Conservation (phyloP, 2,888 invertebrate species). For the Gibbula magus region DNA sequence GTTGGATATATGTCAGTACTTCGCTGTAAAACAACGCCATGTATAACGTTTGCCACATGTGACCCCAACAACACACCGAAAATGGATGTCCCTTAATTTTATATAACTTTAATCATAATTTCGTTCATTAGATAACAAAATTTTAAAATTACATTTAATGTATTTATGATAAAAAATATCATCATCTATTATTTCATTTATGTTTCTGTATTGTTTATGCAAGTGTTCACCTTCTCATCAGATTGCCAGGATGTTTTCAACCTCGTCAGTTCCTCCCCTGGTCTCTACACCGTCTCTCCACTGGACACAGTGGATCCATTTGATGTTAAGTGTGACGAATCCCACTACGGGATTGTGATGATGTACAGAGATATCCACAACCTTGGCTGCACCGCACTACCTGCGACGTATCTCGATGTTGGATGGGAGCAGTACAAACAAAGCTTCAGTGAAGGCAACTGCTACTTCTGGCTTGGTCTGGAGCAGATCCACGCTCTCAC, state of each 20-base stretch:
- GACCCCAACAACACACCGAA: too few species aligned
- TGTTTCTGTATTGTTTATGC: too few species aligned
- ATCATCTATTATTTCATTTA: too few species aligned
- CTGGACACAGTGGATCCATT: neutral
- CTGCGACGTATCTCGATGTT: neutral
- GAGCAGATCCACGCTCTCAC: neutral
- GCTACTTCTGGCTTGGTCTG: neutral
- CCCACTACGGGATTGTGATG: neutral
- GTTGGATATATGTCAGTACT: too few species aligned
- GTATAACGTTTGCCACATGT: too few species aligned
- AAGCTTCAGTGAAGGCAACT: neutral
- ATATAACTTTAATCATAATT: too few species aligned
- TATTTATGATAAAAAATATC: too few species aligned
- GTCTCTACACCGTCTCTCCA: neutral
- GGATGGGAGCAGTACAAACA: neutral
- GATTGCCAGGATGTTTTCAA: neutral
- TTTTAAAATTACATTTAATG: too few species aligned
- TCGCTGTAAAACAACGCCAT: too few species aligned
- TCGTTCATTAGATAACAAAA: too few species aligned
- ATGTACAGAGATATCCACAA: neutral
- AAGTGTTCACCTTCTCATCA: neutral
- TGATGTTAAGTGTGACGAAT: neutral
- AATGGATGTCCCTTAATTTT: too few species aligned
- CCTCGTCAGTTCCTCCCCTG: neutral
- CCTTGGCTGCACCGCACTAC: neutral